These are phyloP conservation scores for Pseudomyrmex concolor DNA, from an alignment of 1,140 invertebrate genomes.

Conservation along the genomic window DNA sequence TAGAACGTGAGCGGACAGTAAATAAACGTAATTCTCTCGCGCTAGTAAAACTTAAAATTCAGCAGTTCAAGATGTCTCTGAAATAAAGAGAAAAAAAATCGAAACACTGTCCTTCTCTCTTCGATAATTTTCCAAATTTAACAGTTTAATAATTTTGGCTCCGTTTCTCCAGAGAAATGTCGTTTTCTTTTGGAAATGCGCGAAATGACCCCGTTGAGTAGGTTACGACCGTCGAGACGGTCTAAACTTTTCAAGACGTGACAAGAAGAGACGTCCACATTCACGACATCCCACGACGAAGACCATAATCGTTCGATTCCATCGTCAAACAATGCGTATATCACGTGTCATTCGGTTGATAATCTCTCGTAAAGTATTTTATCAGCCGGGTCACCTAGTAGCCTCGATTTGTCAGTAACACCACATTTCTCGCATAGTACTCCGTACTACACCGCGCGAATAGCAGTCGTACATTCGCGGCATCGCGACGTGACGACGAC, in stretches of 20 bases:
- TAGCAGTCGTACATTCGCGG: conserved; percentile 16
- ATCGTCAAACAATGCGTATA: conserved; percentile 29
- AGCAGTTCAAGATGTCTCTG: background rate
- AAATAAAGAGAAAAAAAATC: background rate
- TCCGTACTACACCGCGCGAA: background rate
- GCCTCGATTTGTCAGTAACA: conserved; percentile 35
- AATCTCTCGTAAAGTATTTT: conserved; percentile 46
- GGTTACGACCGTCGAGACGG: background rate
- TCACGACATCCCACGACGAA: conserved; percentile 1
- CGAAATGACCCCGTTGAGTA: background rate
- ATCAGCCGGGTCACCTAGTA: conserved; percentile 32
- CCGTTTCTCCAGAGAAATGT: too few species aligned
- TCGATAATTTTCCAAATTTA: conserved; percentile 20
- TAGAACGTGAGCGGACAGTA: conserved; percentile 3
- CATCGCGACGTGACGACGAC: conserved; percentile 27
- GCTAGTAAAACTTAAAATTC: conserved; percentile 13
- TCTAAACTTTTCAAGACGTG: too few species aligned
- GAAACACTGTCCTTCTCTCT: background rate
- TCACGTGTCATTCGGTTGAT: conserved; percentile 23
- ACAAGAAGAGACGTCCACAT: background rate
- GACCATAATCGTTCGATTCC: conserved; percentile 3
- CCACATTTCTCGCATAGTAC: background rate
- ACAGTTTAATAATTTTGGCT: background rate
- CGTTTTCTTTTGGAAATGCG: background rate
- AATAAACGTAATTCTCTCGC: conserved; percentile 2